A percentile compares a stretch with the other conserved stretches of the same genome.
Conservation (phyloP, 2,113 vertebrate species). For the Sitta europaea region DNA sequence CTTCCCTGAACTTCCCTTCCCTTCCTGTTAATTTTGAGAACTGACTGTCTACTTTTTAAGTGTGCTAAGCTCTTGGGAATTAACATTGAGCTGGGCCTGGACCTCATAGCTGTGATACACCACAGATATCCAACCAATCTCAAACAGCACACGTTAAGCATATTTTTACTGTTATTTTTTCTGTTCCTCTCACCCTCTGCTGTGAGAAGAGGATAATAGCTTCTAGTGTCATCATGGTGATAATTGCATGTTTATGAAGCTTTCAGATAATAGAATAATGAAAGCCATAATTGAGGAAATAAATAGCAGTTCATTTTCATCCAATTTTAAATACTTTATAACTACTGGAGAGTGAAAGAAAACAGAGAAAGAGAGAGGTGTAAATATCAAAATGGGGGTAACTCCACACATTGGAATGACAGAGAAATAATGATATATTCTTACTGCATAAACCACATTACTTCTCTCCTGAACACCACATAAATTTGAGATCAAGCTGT, state of each 20-base stretch:
- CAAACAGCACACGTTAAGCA: not conserved
- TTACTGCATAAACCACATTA: not conserved
- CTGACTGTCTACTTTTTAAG: not conserved
- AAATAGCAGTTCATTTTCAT: not conserved
- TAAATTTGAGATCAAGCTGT: not conserved
- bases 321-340: not conserved
- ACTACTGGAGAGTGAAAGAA: not conserved
- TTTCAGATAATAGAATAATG: constrained; percentile 6
- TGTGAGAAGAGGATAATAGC: not conserved
- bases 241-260: not conserved
- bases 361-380: not conserved
- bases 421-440: not conserved
- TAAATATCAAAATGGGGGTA: not conserved
- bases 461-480: not conserved
- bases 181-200: not conserved
- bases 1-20: no score
- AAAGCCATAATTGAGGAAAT: not conserved
- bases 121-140: not conserved
- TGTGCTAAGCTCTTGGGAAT: not conserved
- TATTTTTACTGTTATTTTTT: not conserved
- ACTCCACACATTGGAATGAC: not conserved
- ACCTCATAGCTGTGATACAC: not conserved
- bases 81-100: not conserved
- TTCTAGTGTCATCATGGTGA: not conserved
- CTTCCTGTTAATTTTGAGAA: not conserved